Percentiles rank a stretch among this genome's conserved stretches.
Evolutionary conservation across 2,113 vertebrate species (phyloP).

Genomic region (Capra hircus): DNA sequence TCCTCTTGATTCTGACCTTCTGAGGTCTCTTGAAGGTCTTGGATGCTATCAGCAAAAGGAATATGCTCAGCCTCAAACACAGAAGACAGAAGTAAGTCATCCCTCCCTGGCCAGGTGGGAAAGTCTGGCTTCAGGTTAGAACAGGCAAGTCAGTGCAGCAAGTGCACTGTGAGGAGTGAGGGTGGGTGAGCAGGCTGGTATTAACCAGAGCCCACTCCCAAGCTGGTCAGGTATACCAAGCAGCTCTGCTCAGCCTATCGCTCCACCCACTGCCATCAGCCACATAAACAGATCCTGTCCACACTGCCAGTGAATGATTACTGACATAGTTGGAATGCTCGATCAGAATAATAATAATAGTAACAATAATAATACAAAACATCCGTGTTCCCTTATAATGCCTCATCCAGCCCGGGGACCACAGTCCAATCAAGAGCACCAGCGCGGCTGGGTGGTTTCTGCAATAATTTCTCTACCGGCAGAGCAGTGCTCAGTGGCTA

Average conservation of each 20-base stretch:
- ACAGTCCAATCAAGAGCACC: not conserved
- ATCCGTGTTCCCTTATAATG: not conserved
- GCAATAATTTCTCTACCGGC: not conserved
- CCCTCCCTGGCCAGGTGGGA: not conserved
- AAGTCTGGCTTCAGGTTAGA: not conserved
- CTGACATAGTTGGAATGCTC: conserved; percentile 2
- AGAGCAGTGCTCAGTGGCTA: not conserved
- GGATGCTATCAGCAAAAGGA: not conserved
- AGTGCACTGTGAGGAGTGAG: not conserved
- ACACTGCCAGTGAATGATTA: not conserved
- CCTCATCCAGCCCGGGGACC: not conserved
- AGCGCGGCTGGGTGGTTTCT: not conserved
- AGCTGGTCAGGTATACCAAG: not conserved
- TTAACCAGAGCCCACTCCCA: not conserved
- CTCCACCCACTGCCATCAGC: not conserved
- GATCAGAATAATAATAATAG: not conserved
- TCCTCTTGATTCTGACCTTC: not conserved
- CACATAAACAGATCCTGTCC: conserved; percentile 1
- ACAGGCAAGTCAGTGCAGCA: not conserved
- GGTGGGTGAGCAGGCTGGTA: not conserved
- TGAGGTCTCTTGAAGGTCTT: not conserved
- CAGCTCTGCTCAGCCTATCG: not conserved
- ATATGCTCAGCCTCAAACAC: not conserved
- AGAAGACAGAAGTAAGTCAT: not conserved
- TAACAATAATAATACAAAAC: not conserved